Conservation (phyloP, 2,797 vertebrate genomes). For the Lagocephalus sceleratus region DNA sequence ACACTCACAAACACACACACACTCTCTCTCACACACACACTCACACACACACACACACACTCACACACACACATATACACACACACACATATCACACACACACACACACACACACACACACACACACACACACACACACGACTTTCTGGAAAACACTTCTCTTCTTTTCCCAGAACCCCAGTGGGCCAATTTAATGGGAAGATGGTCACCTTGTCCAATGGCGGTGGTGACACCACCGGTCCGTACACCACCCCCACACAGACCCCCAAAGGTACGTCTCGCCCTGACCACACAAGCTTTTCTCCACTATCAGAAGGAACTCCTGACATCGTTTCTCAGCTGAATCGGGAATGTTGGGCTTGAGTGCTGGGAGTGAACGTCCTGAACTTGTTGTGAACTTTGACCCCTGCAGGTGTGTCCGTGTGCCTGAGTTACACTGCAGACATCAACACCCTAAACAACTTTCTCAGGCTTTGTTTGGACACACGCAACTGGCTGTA, state of each 20-base stretch:
- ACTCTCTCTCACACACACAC: too few species aligned
- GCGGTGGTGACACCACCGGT: background rate
- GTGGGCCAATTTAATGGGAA: conserved; percentile 18
- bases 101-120: background rate
- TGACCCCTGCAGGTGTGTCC: conserved; percentile 44
- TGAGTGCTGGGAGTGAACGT: too few species aligned
- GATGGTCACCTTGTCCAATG: conserved; percentile 45
- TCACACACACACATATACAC: too few species aligned
- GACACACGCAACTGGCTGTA: too few species aligned
- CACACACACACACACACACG: conserved; percentile 2
- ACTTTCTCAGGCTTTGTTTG: conserved; percentile 37
- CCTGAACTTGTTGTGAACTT: background rate
- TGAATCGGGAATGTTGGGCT: too few species aligned
- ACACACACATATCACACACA: too few species aligned
- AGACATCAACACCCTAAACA: accelerated
- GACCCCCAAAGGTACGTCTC: conserved; percentile 26
- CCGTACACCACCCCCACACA: background rate
- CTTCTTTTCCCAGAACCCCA: conserved; percentile 12
- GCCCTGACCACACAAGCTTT: background rate
- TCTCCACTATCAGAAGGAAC: too few species aligned
- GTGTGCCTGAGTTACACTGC: conserved; percentile 57
- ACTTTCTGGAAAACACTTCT: too few species aligned
- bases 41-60: too few species aligned
- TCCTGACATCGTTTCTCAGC: too few species aligned
- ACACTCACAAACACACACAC: too few species aligned